These are phyloP conservation scores for Phrynosoma platyrhinos DNA, from an alignment of 2,113 vertebrate species.

Conservation along the genomic window DNA sequence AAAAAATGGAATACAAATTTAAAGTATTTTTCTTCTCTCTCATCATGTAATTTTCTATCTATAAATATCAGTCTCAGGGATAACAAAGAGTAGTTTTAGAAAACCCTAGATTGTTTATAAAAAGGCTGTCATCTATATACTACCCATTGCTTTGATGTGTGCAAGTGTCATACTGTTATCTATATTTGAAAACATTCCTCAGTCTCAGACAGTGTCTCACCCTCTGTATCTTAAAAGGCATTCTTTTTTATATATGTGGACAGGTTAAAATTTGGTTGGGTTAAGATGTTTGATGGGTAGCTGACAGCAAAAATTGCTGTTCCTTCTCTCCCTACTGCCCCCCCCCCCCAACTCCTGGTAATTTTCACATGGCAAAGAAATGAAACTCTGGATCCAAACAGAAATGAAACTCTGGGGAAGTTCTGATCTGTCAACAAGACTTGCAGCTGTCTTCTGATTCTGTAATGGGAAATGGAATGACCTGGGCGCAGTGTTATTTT, in stretches of 20 bases:
- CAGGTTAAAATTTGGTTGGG: constrained; percentile 10
- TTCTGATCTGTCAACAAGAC: background rate
- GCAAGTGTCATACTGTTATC: background rate
- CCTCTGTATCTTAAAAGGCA: background rate
- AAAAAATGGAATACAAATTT: background rate
- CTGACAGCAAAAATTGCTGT: background rate
- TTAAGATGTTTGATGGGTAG: constrained; percentile 9
- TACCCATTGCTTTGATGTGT: constrained; percentile 4
- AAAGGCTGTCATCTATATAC: background rate
- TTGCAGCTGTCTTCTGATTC: constrained; percentile 33
- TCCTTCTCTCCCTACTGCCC: background rate
- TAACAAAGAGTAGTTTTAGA: background rate
- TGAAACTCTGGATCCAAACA: background rate
- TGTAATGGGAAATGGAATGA: constrained; percentile 22
- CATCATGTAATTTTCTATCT: background rate
- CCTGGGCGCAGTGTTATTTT: constrained; percentile 9
- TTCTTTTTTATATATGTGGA: background rate
- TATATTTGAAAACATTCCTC: constrained; percentile 14
- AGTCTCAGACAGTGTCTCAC: constrained; percentile 8
- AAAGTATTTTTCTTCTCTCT: background rate
- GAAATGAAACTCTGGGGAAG: constrained; percentile 2
- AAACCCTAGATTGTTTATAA: background rate
- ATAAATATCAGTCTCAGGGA: background rate
- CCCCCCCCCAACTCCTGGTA: background rate
- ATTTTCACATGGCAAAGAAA: constrained; percentile 20